phyloP scores from a whole-genome alignment of 2,888 invertebrate species.

The Agriopis leucophaearia region DNA sequence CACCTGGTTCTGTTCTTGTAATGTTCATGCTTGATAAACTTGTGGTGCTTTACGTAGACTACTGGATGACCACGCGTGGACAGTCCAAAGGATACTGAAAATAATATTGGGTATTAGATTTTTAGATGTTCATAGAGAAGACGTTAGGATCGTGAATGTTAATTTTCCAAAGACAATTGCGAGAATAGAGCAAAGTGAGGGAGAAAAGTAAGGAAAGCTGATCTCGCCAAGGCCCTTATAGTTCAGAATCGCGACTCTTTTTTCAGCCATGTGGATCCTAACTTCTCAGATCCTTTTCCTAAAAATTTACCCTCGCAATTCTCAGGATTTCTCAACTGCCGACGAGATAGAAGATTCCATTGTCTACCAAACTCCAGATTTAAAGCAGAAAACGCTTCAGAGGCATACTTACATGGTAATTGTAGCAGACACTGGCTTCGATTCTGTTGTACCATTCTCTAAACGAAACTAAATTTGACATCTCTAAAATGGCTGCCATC shows the following conservation, averaged over 20 bases:
- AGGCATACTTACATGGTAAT: conserved; percentile 20
- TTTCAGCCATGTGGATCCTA: not conserved
- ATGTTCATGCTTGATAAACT: conserved; percentile 78
- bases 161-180: not conserved
- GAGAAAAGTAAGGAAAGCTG: not conserved
- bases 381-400: not conserved
- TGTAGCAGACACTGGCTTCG: not conserved
- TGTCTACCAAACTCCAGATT: not conserved
- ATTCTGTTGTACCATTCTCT: too few species aligned
- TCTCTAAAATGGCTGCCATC: too few species aligned
- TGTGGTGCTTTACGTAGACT: conserved; percentile 68
- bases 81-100: conserved; percentile 73
- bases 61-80: conserved; percentile 75
- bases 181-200: not conserved
- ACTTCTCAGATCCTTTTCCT: not conserved
- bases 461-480: too few species aligned
- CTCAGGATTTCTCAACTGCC: conserved; percentile 12
- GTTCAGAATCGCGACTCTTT: not conserved
- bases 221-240: too few species aligned
- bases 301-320: conserved; percentile 9
- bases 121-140: not conserved
- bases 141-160: too few species aligned
- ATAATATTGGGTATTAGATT: conserved; percentile 10
- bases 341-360: not conserved
- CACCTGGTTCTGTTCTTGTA: conserved; percentile 76